A percentile compares a stretch with the other conserved stretches of the same genome.
Evolutionary conservation across 23 tunicate species (phyloP).

Genomic region (Trididemnum clinides): DNA sequence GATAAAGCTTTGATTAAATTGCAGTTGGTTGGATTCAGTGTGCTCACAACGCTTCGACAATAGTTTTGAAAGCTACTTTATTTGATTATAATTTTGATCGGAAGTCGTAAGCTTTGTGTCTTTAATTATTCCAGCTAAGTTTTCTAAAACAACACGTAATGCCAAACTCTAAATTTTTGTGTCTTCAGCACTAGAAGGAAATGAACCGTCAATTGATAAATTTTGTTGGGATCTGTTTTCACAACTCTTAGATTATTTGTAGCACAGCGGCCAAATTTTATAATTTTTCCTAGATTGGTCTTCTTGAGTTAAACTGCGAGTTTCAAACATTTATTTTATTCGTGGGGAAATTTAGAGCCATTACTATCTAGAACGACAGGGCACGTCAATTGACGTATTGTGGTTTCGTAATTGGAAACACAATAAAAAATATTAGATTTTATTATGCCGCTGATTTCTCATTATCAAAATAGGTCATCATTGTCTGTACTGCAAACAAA

Average conservation of each 20-base stretch:
- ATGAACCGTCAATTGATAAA: too few species aligned
- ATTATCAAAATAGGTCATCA: constrained; percentile 17
- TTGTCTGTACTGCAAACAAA: constrained; percentile 6
- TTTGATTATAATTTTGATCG: too few species aligned
- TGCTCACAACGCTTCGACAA: too few species aligned
- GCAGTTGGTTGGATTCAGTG: too few species aligned
- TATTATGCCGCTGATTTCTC: too few species aligned
- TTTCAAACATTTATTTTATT: not conserved
- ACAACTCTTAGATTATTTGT: not conserved
- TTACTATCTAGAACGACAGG: not conserved
- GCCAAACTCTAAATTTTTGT: too few species aligned
- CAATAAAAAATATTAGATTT: constrained; percentile 11
- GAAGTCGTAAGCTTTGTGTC: too few species aligned
- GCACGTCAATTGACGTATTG: constrained; percentile 20
- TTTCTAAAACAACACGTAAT: too few species aligned
- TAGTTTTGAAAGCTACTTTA: too few species aligned
- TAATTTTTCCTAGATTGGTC: not conserved
- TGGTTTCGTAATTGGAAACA: not conserved
- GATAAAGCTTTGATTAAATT: too few species aligned
- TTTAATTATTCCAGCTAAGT: too few species aligned
- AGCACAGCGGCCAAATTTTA: not conserved
- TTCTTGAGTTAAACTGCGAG: not conserved
- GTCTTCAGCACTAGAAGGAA: too few species aligned
- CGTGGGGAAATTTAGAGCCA: not conserved
- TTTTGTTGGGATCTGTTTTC: not conserved